Evolutionary conservation across 2,888 invertebrate genomes (phyloP).

Genomic region (Pimpla rufipes): DNA sequence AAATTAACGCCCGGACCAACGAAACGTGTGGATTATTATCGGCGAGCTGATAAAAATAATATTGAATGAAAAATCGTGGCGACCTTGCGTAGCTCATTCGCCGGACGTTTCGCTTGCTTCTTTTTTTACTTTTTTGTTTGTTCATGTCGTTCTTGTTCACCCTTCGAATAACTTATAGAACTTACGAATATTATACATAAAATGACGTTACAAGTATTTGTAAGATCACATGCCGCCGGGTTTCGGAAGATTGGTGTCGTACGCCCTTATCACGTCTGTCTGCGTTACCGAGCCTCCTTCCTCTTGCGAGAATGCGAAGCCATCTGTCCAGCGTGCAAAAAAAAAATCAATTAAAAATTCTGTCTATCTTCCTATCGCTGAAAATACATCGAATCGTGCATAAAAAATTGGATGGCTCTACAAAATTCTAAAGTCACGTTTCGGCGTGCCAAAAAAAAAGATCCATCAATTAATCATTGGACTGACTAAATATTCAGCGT

Average conservation of each 20-base stretch:
- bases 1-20: constrained; percentile 43
- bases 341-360: constrained; percentile 44
- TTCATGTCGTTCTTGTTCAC: constrained; percentile 17
- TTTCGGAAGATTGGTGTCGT: constrained; percentile 96
- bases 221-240: constrained; percentile 89
- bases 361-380: neutral
- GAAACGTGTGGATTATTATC: constrained; percentile 28
- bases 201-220: constrained; percentile 69
- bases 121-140: constrained; percentile 17
- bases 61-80: constrained; percentile 12
- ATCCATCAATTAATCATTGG: constrained; percentile 2
- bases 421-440: constrained; percentile 28
- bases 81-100: constrained; percentile 43
- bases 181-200: constrained; percentile 60
- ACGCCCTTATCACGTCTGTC: constrained; percentile 97
- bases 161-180: constrained; percentile 23
- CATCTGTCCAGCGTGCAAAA: constrained; percentile 88
- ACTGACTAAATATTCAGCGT: constrained; percentile 34
- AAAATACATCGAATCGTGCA: constrained; percentile 35
- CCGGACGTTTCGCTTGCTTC: constrained; percentile 23
- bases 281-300: constrained; percentile 98
- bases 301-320: constrained; percentile 99
- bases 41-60: constrained; percentile 19
- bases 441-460: constrained; percentile 43
- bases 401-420: neutral